phyloP scores from a whole-genome alignment of 2,113 vertebrate genomes.

The Misgurnus mizolepis region DNA sequence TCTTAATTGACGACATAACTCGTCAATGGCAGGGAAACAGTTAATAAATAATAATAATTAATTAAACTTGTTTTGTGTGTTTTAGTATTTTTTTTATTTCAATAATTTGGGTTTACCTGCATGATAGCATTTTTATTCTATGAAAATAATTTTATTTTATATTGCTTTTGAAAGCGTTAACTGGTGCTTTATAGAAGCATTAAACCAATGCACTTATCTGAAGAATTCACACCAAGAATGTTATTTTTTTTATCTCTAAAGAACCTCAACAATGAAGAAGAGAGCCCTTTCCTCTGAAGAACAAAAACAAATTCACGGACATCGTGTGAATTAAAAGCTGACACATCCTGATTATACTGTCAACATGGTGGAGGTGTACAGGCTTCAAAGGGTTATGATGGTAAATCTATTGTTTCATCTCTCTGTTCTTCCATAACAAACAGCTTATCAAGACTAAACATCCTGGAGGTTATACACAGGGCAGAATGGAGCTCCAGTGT shows the following conservation, averaged over 20 bases:
- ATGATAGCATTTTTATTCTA: not conserved
- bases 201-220: not conserved
- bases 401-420: constrained; percentile 24
- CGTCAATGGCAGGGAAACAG: too few relatives aligned
- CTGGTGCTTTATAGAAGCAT: not conserved
- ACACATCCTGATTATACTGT: not conserved
- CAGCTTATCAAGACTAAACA: constrained; percentile 23
- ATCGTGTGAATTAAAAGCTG: constrained; percentile 11
- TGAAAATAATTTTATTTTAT: not conserved
- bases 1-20: too few relatives aligned
- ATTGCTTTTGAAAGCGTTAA: too few relatives aligned
- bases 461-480: constrained; percentile 30
- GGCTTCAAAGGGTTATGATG: constrained; percentile 36
- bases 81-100: too few relatives aligned
- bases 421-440: constrained; percentile 5
- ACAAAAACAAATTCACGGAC: not conserved
- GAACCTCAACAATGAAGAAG: not conserved
- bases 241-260: too few relatives aligned
- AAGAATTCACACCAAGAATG: not conserved
- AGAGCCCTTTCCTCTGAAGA: not conserved
- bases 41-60: too few relatives aligned
- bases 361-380: not conserved
- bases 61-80: too few relatives aligned
- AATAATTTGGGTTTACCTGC: too few relatives aligned
- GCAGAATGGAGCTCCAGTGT: constrained; percentile 20